Evolutionary conservation across 2,888 invertebrate species (phyloP).

Genomic region (Drosophila paramelanica): DNA sequence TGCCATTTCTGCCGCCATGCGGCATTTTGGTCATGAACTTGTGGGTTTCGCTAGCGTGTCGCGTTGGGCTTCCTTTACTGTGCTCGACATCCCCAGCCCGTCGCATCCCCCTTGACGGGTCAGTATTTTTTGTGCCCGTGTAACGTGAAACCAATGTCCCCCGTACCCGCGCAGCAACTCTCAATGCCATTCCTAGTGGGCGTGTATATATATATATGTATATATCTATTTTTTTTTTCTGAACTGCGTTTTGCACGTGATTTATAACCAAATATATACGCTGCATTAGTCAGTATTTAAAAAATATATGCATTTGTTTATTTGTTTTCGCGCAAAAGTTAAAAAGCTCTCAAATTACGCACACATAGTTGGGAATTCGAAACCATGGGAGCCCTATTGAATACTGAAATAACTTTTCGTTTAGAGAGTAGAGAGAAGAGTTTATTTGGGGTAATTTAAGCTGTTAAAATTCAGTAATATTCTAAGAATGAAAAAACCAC

Average conservation of each 20-base stretch:
- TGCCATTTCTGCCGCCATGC: slow-evolving; percentile 44
- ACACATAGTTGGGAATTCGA: slow-evolving; percentile 19
- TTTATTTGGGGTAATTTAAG: slow-evolving; percentile 49
- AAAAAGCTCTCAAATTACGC: slow-evolving; percentile 43
- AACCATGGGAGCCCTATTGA: slow-evolving; percentile 39
- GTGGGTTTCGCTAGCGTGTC: slow-evolving; percentile 47
- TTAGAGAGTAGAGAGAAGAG: not conserved
- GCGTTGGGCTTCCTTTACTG: slow-evolving; percentile 19
- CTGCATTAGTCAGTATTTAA: not conserved
- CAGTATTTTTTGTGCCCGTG: slow-evolving; percentile 17
- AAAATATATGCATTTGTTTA: slow-evolving; percentile 32
- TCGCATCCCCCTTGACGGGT: slow-evolving; percentile 18
- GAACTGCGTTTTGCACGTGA: slow-evolving; percentile 26
- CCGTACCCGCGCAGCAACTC: not conserved
- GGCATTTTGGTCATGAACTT: slow-evolving; percentile 79
- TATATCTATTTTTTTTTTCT: not conserved
- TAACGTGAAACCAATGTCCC: not conserved
- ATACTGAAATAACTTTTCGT: slow-evolving; percentile 1
- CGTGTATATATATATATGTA: not conserved
- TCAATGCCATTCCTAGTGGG: slow-evolving; percentile 29
- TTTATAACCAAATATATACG: slow-evolving; percentile 3
- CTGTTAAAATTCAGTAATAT: slow-evolving; percentile 24
- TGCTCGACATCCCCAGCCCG: not conserved
- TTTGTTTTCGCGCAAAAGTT: slow-evolving; percentile 10
- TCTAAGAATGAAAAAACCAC: slow-evolving; percentile 21